Conservation (phyloP, 2,888 invertebrate genomes). For the Synergus gifuensis region DNA sequence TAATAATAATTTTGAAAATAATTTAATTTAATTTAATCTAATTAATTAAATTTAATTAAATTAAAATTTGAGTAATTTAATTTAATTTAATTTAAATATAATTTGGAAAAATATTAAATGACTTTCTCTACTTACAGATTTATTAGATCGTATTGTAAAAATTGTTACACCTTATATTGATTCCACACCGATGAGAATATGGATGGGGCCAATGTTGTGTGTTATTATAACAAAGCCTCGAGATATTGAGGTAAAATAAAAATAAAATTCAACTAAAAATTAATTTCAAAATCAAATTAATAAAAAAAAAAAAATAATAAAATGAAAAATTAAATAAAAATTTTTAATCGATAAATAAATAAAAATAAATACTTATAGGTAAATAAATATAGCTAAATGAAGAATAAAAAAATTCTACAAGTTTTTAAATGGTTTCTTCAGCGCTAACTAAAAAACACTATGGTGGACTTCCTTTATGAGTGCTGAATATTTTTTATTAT, state of each 20-base stretch:
- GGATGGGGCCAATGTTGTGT: conserved; percentile 58
- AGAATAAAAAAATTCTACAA: not conserved
- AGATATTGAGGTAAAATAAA: conserved; percentile 54
- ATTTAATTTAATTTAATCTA: conserved; percentile 1
- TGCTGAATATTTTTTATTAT: conserved; percentile 3
- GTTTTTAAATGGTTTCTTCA: not conserved
- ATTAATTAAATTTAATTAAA: not conserved
- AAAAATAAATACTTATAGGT: not conserved
- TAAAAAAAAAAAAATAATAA: not conserved
- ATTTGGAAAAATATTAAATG: not conserved
- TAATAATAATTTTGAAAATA: not conserved
- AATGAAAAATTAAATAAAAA: not conserved
- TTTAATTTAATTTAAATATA: not conserved
- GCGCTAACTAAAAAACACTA: not conserved
- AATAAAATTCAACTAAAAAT: not conserved
- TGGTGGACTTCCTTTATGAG: conserved; percentile 7
- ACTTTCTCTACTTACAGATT: conserved; percentile 45
- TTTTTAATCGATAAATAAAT: not conserved
- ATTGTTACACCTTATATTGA: conserved; percentile 50
- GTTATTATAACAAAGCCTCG: conserved; percentile 55
- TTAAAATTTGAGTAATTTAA: not conserved
- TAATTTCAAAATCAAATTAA: not conserved
- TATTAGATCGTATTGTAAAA: conserved; percentile 53
- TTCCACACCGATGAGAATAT: conserved; percentile 55
- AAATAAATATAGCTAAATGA: not conserved